Conservation (phyloP, 2,113 vertebrate genomes). For the Nematolebias whitei region DNA sequence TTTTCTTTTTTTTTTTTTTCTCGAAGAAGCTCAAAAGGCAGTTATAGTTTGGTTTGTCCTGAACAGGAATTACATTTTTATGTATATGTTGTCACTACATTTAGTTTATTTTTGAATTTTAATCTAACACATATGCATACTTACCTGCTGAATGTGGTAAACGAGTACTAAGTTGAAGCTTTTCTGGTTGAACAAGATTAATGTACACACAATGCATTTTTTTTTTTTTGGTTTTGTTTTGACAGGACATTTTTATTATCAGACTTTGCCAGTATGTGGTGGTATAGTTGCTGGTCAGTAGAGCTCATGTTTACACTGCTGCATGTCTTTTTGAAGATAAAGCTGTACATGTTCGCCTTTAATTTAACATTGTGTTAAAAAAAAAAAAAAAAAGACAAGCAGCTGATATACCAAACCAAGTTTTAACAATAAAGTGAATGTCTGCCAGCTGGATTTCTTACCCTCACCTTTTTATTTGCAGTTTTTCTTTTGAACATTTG, state of each 20-base stretch:
- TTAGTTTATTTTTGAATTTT: slow-evolving; percentile 52
- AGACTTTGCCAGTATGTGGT: slow-evolving; percentile 38
- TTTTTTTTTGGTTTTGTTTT: slow-evolving; percentile 29
- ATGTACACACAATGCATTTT: slow-evolving; percentile 15
- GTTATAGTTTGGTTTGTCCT: not conserved
- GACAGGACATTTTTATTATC: slow-evolving; percentile 34
- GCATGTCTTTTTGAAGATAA: slow-evolving; percentile 69
- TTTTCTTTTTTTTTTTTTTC: not conserved
- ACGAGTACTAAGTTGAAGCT: slow-evolving; percentile 27
- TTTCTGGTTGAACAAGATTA: slow-evolving; percentile 29
- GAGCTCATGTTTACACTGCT: slow-evolving; percentile 67
- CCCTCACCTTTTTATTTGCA: not conserved
- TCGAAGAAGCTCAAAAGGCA: not conserved
- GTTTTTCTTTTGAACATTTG: not conserved
- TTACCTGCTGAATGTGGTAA: slow-evolving; percentile 10
- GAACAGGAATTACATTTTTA: slow-evolving; percentile 36
- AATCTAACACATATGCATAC: slow-evolving; percentile 25
- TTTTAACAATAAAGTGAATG: slow-evolving; percentile 80
- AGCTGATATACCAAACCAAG: slow-evolving; percentile 77
- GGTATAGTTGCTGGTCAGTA: slow-evolving; percentile 51
- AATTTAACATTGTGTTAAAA: slow-evolving; percentile 65
- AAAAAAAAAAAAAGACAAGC: slow-evolving; percentile 43
- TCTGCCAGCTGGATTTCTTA: slow-evolving; percentile 41
- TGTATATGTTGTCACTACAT: slow-evolving; percentile 58
- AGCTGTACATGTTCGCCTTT: slow-evolving; percentile 71